Percentiles rank a stretch among this genome's conserved stretches.
Conservation (phyloP, 2,113 vertebrate species). For the Rhea americana region DNA sequence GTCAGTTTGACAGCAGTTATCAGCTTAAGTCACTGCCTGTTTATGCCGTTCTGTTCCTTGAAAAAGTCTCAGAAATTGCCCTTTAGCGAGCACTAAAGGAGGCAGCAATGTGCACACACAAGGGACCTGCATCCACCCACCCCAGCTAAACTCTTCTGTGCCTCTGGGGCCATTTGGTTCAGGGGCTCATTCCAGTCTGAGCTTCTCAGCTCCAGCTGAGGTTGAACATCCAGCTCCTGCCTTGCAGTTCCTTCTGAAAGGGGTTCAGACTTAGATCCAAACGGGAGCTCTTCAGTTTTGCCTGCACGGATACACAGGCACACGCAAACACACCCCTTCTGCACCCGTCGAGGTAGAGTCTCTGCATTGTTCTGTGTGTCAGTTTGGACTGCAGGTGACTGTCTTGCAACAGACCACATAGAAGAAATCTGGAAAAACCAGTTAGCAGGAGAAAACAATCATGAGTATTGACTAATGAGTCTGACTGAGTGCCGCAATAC, state of each 20-base stretch:
- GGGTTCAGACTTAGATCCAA: fast-evolving
- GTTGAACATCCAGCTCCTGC: neutral
- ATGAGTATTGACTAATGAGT: neutral
- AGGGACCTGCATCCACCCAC: neutral
- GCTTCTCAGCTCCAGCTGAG: neutral
- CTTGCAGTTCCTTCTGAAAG: fast-evolving
- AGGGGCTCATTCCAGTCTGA: fast-evolving
- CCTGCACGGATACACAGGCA: fast-evolving
- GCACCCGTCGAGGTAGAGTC: fast-evolving
- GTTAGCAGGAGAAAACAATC: neutral
- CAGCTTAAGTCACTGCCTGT: neutral
- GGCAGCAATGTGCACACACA: fast-evolving
- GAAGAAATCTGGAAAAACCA: slow-evolving; percentile 57
- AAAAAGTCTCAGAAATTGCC: neutral
- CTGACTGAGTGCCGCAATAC: neutral
- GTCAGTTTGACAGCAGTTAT: slow-evolving; percentile 1
- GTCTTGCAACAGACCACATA: slow-evolving; percentile 11
- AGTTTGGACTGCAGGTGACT: neutral
- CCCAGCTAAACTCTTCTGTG: fast-evolving
- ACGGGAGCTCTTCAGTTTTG: fast-evolving
- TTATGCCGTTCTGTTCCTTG: neutral
- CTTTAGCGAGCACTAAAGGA: neutral
- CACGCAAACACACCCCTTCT: neutral
- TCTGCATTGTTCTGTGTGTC: fast-evolving
- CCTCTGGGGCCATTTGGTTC: fast-evolving